Evolutionary conservation across 2,888 invertebrate genomes (phyloP), one percentile per base, ranked within the genome.

Genomic region (Vanessa cardui): DNA sequence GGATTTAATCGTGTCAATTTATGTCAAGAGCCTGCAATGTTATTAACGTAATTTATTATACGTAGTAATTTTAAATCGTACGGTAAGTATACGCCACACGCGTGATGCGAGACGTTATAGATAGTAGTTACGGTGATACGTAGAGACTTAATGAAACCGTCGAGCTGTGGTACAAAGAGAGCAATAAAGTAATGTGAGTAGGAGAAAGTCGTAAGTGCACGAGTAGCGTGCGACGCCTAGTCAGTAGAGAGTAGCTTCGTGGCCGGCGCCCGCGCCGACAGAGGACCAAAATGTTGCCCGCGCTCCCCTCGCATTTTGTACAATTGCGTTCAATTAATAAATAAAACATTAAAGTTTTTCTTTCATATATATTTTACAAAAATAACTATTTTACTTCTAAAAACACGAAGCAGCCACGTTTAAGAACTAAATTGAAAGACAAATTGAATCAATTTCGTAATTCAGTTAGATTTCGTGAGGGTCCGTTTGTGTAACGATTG

Each of bases 81-180:
- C 80, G 76, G 74, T 87, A 85, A 84, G 80, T 77, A 83, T 85
- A 81, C 73, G 85, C 82, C 83, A 82, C 85, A 82, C 79, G 80
- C 73, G 63, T 71, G 70, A 77, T 77, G 78, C 79, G 80, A 78
- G 81, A 78, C 77, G 79, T 81, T 77, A 82, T 89, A 88, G 87
- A 75, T 83, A 77, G 86, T 90, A 89, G 90, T 83, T 86, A 85
- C 85, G 85, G 90, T 90, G 90, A 90, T 90, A 90, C 87, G 87
- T 89, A 90, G 90, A 90, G 89, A 91, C 90, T 91, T 88, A 89
- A 86, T 86, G 89, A 88, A 90, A 90, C 88, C 88, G 88, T 90
- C 89, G 89, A 90, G 90, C 90, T 90, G 90, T 91, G 90, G 89
- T 88, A 88, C 86, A 87, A 89, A 86, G 88, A 88, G 88, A 90